Base-by-base conservation (phyloP, 1,140 invertebrate species). In the Brachionus koreanus region DNA sequence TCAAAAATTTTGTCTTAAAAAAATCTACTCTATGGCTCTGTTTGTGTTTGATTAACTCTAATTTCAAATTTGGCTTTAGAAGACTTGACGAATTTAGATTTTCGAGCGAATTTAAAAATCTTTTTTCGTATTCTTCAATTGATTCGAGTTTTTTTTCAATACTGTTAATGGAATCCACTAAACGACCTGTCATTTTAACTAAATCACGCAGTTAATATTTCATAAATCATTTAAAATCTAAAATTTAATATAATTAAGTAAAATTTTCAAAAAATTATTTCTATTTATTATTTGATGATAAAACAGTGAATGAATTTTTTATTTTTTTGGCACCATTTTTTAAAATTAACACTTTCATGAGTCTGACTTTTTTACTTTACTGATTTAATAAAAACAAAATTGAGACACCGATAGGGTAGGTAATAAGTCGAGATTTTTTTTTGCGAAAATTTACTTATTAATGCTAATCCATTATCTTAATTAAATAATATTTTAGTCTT, bases 61-160 rank as follows among this genome's bases (percentile, higher is more conserved):
- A 12, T 74, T 74, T 74, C 23, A 74, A 46, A 33, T 74, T 46
- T 74, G 69, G 39, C 29, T 74, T 74, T 29, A 74, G 19, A 29
- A 74, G 43, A 74, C 69, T 46, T 23, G 39, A 46, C 6, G 69
- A 74, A 29, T 74, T 74, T 74, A 74, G 43, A 25, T 74, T 74
- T 46, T 74, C 43, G 13, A 74, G 43, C 7, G 69, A 74, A 46
- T 46, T 74, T 19, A 74, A 74, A 74, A 74, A 74, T 13, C 69
- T 39, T 25, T 46, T 74, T 46, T 74, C 69, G 29, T 74, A 74
- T 74, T 46, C 3, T 39, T 74, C 69, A 12, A 74, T 74, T 13
- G 69, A 74, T 74, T 74, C 69, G 7, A 74, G 19, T 13, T 74
- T 74, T 74, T 43, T 46, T 5, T 49, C 19, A 46, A 43, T 43